A percentile compares a stretch with the other conserved stretches of the same genome.
Conservation (phyloP, 2,888 invertebrate species). For the Heteromurus nitidus region DNA sequence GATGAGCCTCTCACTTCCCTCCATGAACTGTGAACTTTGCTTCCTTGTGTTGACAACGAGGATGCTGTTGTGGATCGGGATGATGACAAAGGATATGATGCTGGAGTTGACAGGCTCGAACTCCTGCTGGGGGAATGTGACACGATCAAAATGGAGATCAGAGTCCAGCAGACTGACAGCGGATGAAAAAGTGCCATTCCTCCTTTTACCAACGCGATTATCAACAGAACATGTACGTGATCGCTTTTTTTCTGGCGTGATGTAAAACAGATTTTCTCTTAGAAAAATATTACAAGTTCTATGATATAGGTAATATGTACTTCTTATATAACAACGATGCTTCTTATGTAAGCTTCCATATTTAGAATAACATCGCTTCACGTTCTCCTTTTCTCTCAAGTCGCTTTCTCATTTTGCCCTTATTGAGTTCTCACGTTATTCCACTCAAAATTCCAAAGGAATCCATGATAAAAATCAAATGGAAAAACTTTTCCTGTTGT, state of each 20-base stretch:
- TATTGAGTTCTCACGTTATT: conserved; percentile 19
- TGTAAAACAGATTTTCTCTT: too few relatives aligned
- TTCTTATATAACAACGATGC: too few relatives aligned
- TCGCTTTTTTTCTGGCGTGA: too few relatives aligned
- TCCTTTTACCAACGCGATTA: not conserved
- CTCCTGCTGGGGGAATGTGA: conserved; percentile 57
- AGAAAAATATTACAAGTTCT: too few relatives aligned
- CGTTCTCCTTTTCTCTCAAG: not conserved
- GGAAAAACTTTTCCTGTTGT: conserved; percentile 2
- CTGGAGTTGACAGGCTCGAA: conserved; percentile 47
- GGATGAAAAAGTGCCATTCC: conserved; percentile 21
- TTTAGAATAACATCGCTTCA: not conserved
- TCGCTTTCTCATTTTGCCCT: not conserved
- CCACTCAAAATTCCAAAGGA: conserved; percentile 22
- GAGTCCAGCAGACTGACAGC: conserved; percentile 20
- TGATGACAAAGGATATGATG: conserved; percentile 15
- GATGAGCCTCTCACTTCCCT: not conserved
- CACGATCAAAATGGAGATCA: conserved; percentile 49
- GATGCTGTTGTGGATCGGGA: conserved; percentile 3
- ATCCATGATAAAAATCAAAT: conserved; percentile 27
- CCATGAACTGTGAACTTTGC: not conserved
- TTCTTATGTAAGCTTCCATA: too few relatives aligned
- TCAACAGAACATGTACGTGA: not conserved
- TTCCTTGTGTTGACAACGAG: conserved; percentile 23
- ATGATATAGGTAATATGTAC: too few relatives aligned